Base-by-base conservation (phyloP, 2,888 invertebrate species). In the Spisula subtruncata region DNA sequence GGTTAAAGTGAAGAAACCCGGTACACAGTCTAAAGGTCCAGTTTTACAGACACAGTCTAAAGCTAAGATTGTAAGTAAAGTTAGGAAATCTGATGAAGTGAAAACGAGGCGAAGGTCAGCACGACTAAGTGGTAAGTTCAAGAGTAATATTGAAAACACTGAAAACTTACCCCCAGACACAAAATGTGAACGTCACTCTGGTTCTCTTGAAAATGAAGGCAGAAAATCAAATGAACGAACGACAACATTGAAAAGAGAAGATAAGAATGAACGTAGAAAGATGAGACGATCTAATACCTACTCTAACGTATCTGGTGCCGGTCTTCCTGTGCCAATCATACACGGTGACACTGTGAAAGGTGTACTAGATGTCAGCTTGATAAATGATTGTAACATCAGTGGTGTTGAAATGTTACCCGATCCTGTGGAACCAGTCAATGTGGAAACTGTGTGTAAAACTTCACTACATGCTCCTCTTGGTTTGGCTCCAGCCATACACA, bases 241-340 rank as follows among this genome's bases (percentile, higher is more conserved):
- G 80, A 41, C 35, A 35, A 48, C 56, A 1, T 16, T 83, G 29
- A 41, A 54, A 20, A 82, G 83, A 35, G 86, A 54, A 25, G 83
- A 83, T 1, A 87, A 80, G 16, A 66, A 90, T 32, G 85, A 90
- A 14, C 87, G 85, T 32, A 90, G 89, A 35, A 90, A 90, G 32
- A 89, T 92, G 91, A 87, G 92, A 20, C 60, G 92, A n/a, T 92
- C 92, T n/a, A 90, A 90, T 81, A 92, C 92, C n/a, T 92, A 92
- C 75, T 90, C 89, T 2, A 91, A 92, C 81, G 89, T 91, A 12
- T 92, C 91, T 46, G 89, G 89, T 14, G 35, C 75, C 56, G 91
- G 92, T 35, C 80, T 92, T 0, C 32, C 81, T 29, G 84, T 92
- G n/a, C 92, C 92, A 5, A 87, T 92, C 41, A 92, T 92, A 48